These are phyloP conservation scores for Tetanocera ferruginea DNA, from an alignment of 2,888 invertebrate species.

Conservation along the genomic window DNA sequence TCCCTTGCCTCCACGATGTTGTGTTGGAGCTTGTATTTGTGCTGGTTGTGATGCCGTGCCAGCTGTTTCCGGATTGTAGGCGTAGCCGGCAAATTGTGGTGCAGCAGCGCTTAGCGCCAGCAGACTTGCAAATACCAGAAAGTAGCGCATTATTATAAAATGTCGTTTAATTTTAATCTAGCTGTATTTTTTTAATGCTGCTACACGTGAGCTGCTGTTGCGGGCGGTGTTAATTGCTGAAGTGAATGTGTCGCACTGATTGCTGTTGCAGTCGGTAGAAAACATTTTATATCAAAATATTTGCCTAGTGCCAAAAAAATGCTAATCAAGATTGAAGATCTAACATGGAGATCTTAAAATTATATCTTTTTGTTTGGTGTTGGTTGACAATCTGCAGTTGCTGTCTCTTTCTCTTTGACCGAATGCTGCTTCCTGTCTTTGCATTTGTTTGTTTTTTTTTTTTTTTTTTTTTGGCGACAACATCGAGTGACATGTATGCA, in stretches of 20 bases:
- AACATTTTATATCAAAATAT: constrained; percentile 39
- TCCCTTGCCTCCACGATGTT: constrained; percentile 47
- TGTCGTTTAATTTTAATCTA: neutral
- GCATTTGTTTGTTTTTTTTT: too few species aligned
- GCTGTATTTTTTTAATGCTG: too few species aligned
- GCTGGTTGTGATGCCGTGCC: constrained; percentile 8
- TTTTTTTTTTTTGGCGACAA: neutral
- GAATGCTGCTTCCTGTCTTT: neutral
- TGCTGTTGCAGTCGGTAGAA: constrained; percentile 1
- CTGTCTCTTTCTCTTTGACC: neutral
- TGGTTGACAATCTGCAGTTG: neutral
- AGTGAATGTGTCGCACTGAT: constrained; percentile 36
- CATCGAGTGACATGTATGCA: too few species aligned
- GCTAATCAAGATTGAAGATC: constrained; percentile 1
- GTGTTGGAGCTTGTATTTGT: neutral
- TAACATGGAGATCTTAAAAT: neutral
- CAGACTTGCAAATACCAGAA: constrained; percentile 51
- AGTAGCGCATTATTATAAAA: constrained; percentile 17
- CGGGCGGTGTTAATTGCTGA: neutral
- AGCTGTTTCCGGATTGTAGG: neutral
- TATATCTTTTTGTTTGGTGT: neutral
- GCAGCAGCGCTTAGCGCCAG: constrained; percentile 46
- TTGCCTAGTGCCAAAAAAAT: neutral
- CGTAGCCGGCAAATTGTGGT: constrained; percentile 50
- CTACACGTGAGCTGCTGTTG: too few species aligned